Conservation (phyloP, 2,888 invertebrate genomes). For the Dasypogon diadema region DNA sequence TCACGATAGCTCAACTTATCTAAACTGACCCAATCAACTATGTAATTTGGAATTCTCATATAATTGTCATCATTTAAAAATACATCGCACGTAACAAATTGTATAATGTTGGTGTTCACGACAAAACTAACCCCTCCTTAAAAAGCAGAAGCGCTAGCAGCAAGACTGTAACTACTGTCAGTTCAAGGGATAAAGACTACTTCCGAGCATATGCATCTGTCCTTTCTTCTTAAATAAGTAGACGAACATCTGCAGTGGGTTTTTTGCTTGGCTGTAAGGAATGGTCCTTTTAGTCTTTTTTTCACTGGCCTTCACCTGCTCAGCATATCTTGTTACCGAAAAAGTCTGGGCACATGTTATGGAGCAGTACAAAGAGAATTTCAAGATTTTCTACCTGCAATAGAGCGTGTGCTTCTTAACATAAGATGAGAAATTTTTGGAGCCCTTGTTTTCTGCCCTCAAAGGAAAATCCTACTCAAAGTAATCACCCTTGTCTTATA, state of each 20-base stretch:
- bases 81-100: not conserved
- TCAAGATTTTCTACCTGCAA: slow-evolving; percentile 30
- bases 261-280: slow-evolving; percentile 21
- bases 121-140: slow-evolving; percentile 2
- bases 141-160: slow-evolving; percentile 9
- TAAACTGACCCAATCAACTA: not conserved
- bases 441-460: no score
- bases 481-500: no score
- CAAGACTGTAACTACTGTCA: not conserved
- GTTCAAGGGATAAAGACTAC: slow-evolving; percentile 37
- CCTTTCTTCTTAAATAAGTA: slow-evolving; percentile 15
- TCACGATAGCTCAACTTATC: no score
- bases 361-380: slow-evolving; percentile 12
- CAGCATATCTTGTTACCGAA: slow-evolving; percentile 21
- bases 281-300: slow-evolving; percentile 24
- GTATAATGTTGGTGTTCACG: not conserved
- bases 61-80: not conserved
- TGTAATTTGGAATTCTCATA: no score
- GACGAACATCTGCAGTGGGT: slow-evolving; percentile 44
- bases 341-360: slow-evolving; percentile 3
- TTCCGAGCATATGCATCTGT: slow-evolving; percentile 42
- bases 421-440: no score
- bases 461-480: no score
- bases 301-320: slow-evolving; percentile 35
- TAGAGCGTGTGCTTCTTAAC: not conserved